phyloP scores from a whole-genome alignment of 1,140 invertebrate genomes.

The Aplysia californica region DNA sequence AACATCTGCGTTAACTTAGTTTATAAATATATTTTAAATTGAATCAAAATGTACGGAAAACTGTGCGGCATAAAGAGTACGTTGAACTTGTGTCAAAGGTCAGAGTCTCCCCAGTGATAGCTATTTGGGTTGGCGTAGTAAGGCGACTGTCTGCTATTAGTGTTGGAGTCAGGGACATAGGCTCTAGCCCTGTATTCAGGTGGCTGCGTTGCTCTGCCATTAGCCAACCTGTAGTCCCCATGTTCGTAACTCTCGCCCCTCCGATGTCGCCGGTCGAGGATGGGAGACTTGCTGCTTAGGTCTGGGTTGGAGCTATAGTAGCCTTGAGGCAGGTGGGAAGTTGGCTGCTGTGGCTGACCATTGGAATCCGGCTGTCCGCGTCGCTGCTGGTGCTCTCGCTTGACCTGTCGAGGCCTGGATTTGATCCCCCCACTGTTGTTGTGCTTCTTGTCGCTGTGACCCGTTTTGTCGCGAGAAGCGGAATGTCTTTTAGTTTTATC shows the following conservation, averaged over 20 bases:
- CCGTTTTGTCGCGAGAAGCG: neutral
- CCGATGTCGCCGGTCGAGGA: neutral
- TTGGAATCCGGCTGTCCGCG: neutral
- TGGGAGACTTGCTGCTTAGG: neutral
- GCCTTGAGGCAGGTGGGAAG: neutral
- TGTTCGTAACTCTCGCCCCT: neutral
- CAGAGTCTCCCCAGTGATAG: conserved; percentile 7
- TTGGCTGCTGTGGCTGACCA: neutral
- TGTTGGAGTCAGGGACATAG: neutral
- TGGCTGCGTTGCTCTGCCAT: neutral
- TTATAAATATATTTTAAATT: no score
- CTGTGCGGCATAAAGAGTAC: no score
- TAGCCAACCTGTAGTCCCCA: neutral
- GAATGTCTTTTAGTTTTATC: neutral
- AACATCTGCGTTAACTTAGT: no score
- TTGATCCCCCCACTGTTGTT: neutral
- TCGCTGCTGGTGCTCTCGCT: conserved; percentile 1
- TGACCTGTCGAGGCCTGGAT: conserved; percentile 5
- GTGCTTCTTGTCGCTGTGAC: neutral
- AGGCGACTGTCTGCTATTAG: conserved; percentile 8
- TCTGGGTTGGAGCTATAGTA: conserved; percentile 8
- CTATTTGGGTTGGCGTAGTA: neutral
- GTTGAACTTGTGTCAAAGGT: no score
- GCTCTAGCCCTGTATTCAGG: neutral
- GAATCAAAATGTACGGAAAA: no score